These are phyloP conservation scores for Pasiphila rectangulata DNA, from an alignment of 2,888 invertebrate genomes.

Conservation along the genomic window DNA sequence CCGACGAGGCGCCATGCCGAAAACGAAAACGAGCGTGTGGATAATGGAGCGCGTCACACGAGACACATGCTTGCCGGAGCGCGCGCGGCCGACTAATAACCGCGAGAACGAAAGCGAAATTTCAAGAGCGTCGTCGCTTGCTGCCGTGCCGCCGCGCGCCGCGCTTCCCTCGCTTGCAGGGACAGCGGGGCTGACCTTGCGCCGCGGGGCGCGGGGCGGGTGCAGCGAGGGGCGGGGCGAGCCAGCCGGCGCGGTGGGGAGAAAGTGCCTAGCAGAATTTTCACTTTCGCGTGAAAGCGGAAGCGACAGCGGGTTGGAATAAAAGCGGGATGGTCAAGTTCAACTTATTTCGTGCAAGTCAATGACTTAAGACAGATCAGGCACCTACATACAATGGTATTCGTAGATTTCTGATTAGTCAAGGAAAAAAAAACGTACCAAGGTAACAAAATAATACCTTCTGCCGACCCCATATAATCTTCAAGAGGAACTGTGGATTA, in stretches of 20 bases:
- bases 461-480: too few relatives aligned
- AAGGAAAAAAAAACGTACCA: too few relatives aligned
- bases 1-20: conserved; percentile 75
- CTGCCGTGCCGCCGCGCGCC: conserved; percentile 58
- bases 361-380: too few relatives aligned
- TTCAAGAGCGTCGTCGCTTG: conserved; percentile 82
- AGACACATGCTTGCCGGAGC: conserved; percentile 81
- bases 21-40: conserved; percentile 72
- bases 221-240: conserved; percentile 63
- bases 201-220: conserved; percentile 48
- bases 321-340: conserved; percentile 20
- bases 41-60: conserved; percentile 73
- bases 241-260: conserved; percentile 62
- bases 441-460: too few relatives aligned
- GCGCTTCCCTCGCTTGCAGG: conserved; percentile 59
- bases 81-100: conserved; percentile 82
- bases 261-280: conserved; percentile 76
- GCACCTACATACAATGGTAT: too few relatives aligned
- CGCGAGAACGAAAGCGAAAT: conserved; percentile 85
- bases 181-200: too few relatives aligned
- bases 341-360: too few relatives aligned
- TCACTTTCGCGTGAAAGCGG: conserved; percentile 73
- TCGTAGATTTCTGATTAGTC: too few relatives aligned
- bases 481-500: too few relatives aligned
- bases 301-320: conserved; percentile 43